Base-by-base conservation (phyloP, 2,797 vertebrate species). In the Coracias cyanogaster region DNA sequence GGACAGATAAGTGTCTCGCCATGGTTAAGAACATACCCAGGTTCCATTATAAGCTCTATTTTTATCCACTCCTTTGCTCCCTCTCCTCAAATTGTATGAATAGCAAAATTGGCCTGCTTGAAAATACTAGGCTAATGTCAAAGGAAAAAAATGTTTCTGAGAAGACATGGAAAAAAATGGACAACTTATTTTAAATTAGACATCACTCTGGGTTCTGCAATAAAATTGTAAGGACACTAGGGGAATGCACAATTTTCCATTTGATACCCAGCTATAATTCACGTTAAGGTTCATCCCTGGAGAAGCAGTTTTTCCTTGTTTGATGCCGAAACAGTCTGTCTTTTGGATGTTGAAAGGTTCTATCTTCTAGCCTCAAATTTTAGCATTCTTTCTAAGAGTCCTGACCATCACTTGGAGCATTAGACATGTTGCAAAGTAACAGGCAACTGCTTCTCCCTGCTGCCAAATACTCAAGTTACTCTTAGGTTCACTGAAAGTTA, bases 21-120 rank as follows among this genome's bases (percentile, higher is more conserved):
- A 80, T 16, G 69, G 90, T 92, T 93, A 96, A 94, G 94, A 92
- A 96, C 94, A 86, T 89, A 94, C 74, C 83, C 86, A 82, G 73
- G 78, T 93, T 96, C 93, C 93, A 93, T 96, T 96, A 94, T 49
- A 89, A 80, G 57, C 64, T 82, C 90, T 96, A 94, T 94, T 95
- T 96, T 94, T 93, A 91, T 89, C 12, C 54, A 62, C 77, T 89
- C 77, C 85, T 94, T 91, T 74, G 37, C 90, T 94, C 73, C 82
- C 69, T 86, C 70, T 76, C 55, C 80, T 94, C 87, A 94, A 84
- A 91, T 55, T 55, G 58, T 71, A 93, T 10, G 77, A 94, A 76
- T 24, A 94, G 83, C 41, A 95, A 91, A 94, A 90, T 45, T 35
- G 28, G 66, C 73, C 81, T 89, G 87, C 85, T 80, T 92, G 73